Evolutionary conservation across 2,113 vertebrate genomes (phyloP).

Genomic region (Pteronura brasiliensis): DNA sequence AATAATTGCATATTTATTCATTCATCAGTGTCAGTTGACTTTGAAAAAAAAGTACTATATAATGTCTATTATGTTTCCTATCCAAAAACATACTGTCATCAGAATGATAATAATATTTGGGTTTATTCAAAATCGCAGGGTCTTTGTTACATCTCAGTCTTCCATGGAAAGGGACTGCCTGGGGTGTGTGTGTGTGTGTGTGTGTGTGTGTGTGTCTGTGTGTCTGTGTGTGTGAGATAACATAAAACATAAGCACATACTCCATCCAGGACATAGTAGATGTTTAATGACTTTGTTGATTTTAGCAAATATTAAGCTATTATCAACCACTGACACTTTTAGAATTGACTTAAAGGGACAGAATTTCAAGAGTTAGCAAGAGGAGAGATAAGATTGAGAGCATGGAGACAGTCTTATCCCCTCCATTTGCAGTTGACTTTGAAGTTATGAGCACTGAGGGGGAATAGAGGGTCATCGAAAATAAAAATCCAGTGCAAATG

Average conservation of each 20-base stretch:
- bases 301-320: neutral
- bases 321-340: neutral
- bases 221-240: neutral
- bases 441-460: neutral
- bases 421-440: neutral
- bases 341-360: neutral
- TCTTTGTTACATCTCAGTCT: neutral
- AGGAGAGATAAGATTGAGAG: neutral
- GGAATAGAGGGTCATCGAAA: neutral
- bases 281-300: neutral
- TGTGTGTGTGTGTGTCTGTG: neutral
- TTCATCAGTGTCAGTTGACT: neutral
- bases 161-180: neutral
- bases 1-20: neutral
- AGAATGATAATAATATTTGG: neutral
- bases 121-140: neutral
- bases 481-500: conserved; percentile 6
- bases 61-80: neutral
- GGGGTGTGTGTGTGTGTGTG: neutral
- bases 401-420: neutral
- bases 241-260: neutral
- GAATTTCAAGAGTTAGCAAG: neutral
- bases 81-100: neutral
- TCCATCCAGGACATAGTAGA: neutral
- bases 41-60: neutral